Evolutionary conservation across 2,888 invertebrate genomes (phyloP), one percentile per base, ranked within the genome.

Genomic region (Tholera decimalis): DNA sequence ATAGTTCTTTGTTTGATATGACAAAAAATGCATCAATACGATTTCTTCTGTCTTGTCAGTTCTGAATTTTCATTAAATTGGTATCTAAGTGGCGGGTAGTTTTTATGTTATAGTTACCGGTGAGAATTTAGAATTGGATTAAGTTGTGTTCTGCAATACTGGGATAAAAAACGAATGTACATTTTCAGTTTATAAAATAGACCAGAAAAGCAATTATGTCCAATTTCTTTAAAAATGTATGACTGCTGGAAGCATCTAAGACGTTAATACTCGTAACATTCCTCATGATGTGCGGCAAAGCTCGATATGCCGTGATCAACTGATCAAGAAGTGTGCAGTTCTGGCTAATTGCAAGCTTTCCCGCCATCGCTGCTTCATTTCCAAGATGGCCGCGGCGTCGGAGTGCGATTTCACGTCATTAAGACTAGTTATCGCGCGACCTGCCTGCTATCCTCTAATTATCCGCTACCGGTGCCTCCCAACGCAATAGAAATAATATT

Each of bases 391-490:
- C 88, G 85, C 63, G 58, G 66, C 77, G 69, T 60, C 62, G 75
- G 80, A 82, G 84, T 84, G 85, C 87, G 90, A 91, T 92, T 92
- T 92, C 91, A 88, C 88, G 89, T 93, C 89, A 94, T 94, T 93
- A 93, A 88, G 91, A 90, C 91, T 93, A 93, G 93, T 93, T 93
- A 94, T 92, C 92, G 89, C 89, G 87, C 91, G 91, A 91, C 90
- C 90, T 87, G 86, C 85, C 87, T 80, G 86, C 91, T 87, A 90
- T 92, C 90, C 92, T 92, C 93, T 94, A 92, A 94, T 94, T 92
- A 93, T 81, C 84, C 59, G 83, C 88, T 87, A 87, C 90, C 88
- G 90, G 89, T 88, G 83, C 88, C 89, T 88, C 89, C 90, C 87
- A 85, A 85, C 85, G 81, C 78, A 82, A 87, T 83, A 84, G 83